These are phyloP conservation scores for Phyllotreta striolata DNA, from an alignment of 2,888 invertebrate genomes.

Conservation along the genomic window DNA sequence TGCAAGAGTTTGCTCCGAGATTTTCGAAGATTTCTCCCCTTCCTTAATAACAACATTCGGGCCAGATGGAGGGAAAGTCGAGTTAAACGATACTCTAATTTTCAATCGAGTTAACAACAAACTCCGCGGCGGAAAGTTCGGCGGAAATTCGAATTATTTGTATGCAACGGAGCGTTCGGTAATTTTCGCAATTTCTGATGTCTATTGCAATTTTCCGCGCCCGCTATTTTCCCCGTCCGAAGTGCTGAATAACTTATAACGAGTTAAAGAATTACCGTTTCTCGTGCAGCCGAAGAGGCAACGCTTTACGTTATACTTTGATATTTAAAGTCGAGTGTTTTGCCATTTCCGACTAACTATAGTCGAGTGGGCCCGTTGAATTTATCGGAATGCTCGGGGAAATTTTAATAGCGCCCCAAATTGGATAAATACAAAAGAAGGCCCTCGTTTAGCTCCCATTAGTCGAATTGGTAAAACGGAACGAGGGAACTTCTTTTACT, in stretches of 20 bases:
- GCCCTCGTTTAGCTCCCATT: no score
- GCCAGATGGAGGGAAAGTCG: conserved; percentile 1
- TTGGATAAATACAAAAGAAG: no score
- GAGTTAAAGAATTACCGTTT: conserved; percentile 21
- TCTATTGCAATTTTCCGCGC: conserved; percentile 30
- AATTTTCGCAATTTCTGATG: conserved; percentile 31
- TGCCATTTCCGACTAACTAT: conserved; percentile 12
- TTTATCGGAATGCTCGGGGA: no score
- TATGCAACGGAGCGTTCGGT: conserved; percentile 27
- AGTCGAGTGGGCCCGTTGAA: no score
- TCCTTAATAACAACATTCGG: conserved; percentile 21
- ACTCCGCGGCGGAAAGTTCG: conserved; percentile 25
- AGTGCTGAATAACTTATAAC: conserved; percentile 29
- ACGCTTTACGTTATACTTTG: conserved; percentile 22
- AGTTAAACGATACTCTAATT: conserved; percentile 29
- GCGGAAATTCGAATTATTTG: conserved; percentile 31
- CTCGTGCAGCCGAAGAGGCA: conserved; percentile 5
- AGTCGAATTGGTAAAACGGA: no score
- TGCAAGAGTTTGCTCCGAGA: not conserved
- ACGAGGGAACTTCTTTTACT: no score
- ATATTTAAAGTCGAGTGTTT: conserved; percentile 22
- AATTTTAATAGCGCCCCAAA: no score
- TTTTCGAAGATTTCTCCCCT: not conserved
- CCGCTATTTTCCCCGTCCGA: conserved; percentile 15
- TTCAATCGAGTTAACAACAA: conserved; percentile 31